Percentiles rank a stretch among this genome's conserved stretches.
These are phyloP conservation scores for Poeciliopsis paucimaculata DNA, from an alignment of 2,797 vertebrate genomes.

Conservation along the genomic window DNA sequence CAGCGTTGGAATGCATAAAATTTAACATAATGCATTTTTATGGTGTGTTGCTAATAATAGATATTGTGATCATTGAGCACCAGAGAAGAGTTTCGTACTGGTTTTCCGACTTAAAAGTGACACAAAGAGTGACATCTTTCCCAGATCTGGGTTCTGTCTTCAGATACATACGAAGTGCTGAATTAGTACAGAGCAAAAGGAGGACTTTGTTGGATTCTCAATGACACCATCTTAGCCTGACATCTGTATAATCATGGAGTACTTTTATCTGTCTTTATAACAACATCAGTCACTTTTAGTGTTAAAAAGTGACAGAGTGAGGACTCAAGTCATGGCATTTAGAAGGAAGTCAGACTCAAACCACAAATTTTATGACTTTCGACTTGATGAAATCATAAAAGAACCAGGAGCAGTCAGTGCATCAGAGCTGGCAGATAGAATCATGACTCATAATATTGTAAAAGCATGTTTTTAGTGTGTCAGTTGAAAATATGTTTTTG, in stretches of 20 bases:
- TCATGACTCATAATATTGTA: background rate
- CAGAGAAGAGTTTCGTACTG: background rate
- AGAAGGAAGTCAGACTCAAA: background rate
- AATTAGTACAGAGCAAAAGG: background rate
- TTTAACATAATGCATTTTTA: background rate
- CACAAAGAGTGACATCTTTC: background rate
- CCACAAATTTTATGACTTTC: background rate
- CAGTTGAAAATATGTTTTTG: background rate
- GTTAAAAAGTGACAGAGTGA: background rate
- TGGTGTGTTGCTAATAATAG: background rate
- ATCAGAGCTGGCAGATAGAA: background rate
- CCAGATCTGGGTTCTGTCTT: background rate
- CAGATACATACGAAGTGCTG: background rate
- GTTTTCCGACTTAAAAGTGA: background rate
- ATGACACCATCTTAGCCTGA: background rate
- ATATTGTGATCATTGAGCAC: background rate
- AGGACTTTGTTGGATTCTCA: background rate
- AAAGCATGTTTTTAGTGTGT: background rate
- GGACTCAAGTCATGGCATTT: background rate
- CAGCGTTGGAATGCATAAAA: background rate
- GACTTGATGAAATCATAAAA: background rate
- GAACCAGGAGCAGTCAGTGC: background rate
- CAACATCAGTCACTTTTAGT: background rate
- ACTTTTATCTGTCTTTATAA: background rate
- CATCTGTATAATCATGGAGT: background rate